A percentile compares a stretch with the other conserved stretches of the same genome.
These are phyloP conservation scores for Amphilophus citrinellus DNA, from an alignment of 2,113 vertebrate species.

Conservation along the genomic window DNA sequence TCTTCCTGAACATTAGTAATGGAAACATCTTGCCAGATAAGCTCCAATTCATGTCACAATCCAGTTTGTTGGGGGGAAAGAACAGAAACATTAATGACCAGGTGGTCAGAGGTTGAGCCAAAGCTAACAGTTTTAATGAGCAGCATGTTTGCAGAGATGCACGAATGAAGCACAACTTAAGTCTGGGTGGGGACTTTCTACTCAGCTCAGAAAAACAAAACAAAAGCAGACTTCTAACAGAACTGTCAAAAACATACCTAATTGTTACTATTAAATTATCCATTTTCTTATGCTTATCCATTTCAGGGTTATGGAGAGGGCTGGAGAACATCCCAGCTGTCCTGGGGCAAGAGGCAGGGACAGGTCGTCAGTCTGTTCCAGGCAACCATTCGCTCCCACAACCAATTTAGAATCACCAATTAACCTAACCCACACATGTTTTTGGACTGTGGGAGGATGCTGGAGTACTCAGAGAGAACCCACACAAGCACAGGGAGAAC, in stretches of 20 bases:
- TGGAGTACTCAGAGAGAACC: slow-evolving; percentile 1
- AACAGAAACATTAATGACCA: background rate
- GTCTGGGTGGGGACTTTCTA: accelerated
- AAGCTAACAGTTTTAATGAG: background rate
- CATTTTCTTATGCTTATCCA: background rate
- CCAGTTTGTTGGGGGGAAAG: too few relatives aligned
- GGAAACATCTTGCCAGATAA: too few relatives aligned
- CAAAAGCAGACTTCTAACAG: background rate
- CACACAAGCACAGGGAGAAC: background rate
- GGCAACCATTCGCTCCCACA: background rate
- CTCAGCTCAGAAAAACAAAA: slow-evolving; percentile 8
- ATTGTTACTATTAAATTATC: background rate
- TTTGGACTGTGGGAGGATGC: background rate
- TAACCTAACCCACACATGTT: background rate
- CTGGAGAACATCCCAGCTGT: background rate
- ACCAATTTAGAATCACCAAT: slow-evolving; percentile 1
- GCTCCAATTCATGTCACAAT: background rate
- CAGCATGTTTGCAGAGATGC: background rate
- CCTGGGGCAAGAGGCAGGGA: background rate
- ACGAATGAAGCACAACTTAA: background rate
- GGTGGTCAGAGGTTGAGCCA: background rate
- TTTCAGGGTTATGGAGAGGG: background rate
- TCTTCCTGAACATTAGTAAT: too few relatives aligned
- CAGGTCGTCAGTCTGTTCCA: background rate
- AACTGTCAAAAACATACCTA: background rate